phyloP scores from a whole-genome alignment of 2,888 invertebrate species.

The Hoplodrina blanda region DNA sequence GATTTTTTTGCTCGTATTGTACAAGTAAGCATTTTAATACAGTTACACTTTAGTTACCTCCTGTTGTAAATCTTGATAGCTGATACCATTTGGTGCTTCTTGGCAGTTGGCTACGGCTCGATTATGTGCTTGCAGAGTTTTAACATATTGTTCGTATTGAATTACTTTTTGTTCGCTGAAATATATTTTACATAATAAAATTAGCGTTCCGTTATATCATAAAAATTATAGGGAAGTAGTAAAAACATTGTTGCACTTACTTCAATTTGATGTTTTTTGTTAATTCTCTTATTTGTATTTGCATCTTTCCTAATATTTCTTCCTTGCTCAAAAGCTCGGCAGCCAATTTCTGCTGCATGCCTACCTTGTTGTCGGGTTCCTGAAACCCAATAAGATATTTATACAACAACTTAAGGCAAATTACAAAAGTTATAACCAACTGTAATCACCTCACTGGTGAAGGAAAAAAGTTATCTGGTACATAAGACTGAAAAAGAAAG shows the following conservation, averaged over 20 bases:
- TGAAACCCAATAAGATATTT: constrained; percentile 65
- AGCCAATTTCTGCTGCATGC: constrained; percentile 87
- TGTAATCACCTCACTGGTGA: constrained; percentile 70
- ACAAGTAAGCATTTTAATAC: neutral
- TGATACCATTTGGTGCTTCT: constrained; percentile 75
- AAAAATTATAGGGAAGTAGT: neutral
- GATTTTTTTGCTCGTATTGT: neutral
- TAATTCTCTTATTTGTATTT: constrained; percentile 83
- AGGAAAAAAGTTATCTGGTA: constrained; percentile 78
- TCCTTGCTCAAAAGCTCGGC: constrained; percentile 87
- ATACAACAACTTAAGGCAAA: constrained; percentile 11
- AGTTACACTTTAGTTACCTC: constrained; percentile 72
- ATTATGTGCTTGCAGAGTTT: constrained; percentile 79
- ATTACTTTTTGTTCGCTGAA: constrained; percentile 86
- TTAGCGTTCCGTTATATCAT: neutral
- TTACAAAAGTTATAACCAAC: constrained; percentile 30
- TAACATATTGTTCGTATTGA: constrained; percentile 85
- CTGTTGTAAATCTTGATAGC: constrained; percentile 83
- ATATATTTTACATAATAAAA: constrained; percentile 19
- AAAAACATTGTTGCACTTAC: constrained; percentile 68
- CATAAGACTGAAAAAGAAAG: constrained; percentile 81
- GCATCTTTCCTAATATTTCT: constrained; percentile 85
- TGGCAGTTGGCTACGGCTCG: constrained; percentile 74
- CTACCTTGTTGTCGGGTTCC: constrained; percentile 85
- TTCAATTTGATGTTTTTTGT: constrained; percentile 85